Base-by-base conservation (phyloP, 2,888 invertebrate genomes). In the Polydrusus tereticollis region DNA sequence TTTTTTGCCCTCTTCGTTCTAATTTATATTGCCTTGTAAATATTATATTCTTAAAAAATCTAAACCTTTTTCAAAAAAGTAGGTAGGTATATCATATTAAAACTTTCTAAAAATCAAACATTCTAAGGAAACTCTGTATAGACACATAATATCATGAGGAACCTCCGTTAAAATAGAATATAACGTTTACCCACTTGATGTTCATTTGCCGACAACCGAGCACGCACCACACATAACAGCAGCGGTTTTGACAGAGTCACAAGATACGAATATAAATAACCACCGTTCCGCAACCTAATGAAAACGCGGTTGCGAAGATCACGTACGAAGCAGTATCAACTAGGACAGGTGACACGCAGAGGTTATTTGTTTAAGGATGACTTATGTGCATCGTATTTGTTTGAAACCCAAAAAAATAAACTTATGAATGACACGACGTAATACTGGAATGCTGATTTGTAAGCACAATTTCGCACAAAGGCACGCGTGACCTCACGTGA, bases 211-310 rank as follows among this genome's bases (percentile, higher is more conserved):
- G 59, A 16, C 38, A 67, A 59, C 59, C 59, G 36, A 59, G 59
- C 67, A 47, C 45, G 59, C 67, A 52, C 59, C 29, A 43, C 76
- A 59, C 70, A 75, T 70, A 58, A 73, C 65, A 62, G 72, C 68
- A 64, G 72, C 62, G 75, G 73, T 77, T 76, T 75, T 76, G 77
- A 75, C 77, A 76, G 72, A 64, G 75, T 75, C 67, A 63, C 75
- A 66, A 73, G 67, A 69, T 45, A 59, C 69, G 68, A 68, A 68
- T 68, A 68, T 68, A 68, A 68, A 68, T 68, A 68, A 68, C 68
- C 58, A 2, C 23, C 52, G 18, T 18, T n/a, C 52, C 52, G 29
- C 52, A 29, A n/a, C 16, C 52, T 55, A 55, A 55, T 55, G 52
- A 55, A 55, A 55, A 33, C 29, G 52, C 52, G 52, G 52, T 55